Conservation (phyloP, 2,888 invertebrate species). For the Luperina testacea region DNA sequence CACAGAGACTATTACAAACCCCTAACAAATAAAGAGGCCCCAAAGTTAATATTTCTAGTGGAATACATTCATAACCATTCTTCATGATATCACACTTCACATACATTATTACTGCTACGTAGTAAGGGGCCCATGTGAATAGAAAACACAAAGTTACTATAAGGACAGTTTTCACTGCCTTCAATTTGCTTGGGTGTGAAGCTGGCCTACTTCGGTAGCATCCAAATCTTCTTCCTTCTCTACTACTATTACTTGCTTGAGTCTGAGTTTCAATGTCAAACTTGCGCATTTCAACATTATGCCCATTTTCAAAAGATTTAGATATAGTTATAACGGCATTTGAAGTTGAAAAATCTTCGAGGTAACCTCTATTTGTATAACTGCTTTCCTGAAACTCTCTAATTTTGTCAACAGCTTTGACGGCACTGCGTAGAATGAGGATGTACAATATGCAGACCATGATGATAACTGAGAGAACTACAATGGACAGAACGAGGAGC, state of each 20-base stretch:
- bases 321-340: slow-evolving; percentile 69
- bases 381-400: slow-evolving; percentile 77
- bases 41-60: slow-evolving; percentile 87
- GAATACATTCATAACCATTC: slow-evolving; percentile 83
- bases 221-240: slow-evolving; percentile 31
- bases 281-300: slow-evolving; percentile 56
- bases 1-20: slow-evolving; percentile 89
- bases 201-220: slow-evolving; percentile 41
- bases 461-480: slow-evolving; percentile 85
- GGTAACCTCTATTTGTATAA: slow-evolving; percentile 76
- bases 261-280: slow-evolving; percentile 50
- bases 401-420: slow-evolving; percentile 87
- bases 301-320: slow-evolving; percentile 50
- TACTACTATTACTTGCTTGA: slow-evolving; percentile 32
- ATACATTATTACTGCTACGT: slow-evolving; percentile 87
- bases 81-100: slow-evolving; percentile 84
- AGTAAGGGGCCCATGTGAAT: slow-evolving; percentile 91
- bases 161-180: slow-evolving; percentile 90
- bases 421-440: slow-evolving; percentile 89
- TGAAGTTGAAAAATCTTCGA: slow-evolving; percentile 70
- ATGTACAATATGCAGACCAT: slow-evolving; percentile 86
- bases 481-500: slow-evolving; percentile 84
- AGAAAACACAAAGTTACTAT: slow-evolving; percentile 90
- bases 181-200: slow-evolving; percentile 86
- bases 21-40: slow-evolving; percentile 90